Evolutionary conservation across 2,888 invertebrate genomes (phyloP).

Genomic region (Cheilosia vernalis): DNA sequence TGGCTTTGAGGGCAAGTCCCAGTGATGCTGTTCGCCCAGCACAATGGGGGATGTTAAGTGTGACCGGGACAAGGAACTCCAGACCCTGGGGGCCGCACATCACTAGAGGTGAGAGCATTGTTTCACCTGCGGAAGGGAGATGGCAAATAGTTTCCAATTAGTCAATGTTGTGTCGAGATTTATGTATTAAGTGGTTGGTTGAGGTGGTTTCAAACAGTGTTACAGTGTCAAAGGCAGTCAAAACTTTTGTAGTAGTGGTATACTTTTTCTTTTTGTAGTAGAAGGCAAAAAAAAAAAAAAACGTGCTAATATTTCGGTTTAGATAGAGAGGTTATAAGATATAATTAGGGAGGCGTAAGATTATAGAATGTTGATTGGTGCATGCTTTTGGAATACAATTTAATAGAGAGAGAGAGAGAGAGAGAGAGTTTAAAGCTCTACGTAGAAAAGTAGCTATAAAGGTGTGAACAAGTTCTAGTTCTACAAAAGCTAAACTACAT

Average conservation of each 20-base stretch:
- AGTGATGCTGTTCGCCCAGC: constrained; percentile 91
- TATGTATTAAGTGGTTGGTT: not conserved
- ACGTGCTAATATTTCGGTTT: constrained; percentile 54
- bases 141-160: constrained; percentile 6
- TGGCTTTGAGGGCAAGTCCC: constrained; percentile 90
- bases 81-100: constrained; percentile 98
- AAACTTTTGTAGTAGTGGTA: constrained; percentile 19
- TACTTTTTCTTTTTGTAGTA: constrained; percentile 7
- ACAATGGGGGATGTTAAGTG: constrained; percentile 94
- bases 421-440: too few species aligned
- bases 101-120: constrained; percentile 95
- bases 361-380: constrained; percentile 4
- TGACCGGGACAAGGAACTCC: constrained; percentile 94
- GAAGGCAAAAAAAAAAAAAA: constrained; percentile 43
- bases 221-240: constrained; percentile 68
- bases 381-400: constrained; percentile 42
- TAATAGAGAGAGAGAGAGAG: not conserved
- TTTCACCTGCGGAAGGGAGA: constrained; percentile 89
- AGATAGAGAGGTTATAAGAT: constrained; percentile 35
- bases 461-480: too few species aligned
- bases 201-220: constrained; percentile 65
- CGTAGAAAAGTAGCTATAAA: too few species aligned
- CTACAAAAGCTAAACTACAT: too few species aligned
- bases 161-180: not conserved
- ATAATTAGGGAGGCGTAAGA: constrained; percentile 19